Evolutionary conservation across 2,888 invertebrate genomes (phyloP), one percentile per base, ranked within the genome.

Genomic region (Cantharis nigra): DNA sequence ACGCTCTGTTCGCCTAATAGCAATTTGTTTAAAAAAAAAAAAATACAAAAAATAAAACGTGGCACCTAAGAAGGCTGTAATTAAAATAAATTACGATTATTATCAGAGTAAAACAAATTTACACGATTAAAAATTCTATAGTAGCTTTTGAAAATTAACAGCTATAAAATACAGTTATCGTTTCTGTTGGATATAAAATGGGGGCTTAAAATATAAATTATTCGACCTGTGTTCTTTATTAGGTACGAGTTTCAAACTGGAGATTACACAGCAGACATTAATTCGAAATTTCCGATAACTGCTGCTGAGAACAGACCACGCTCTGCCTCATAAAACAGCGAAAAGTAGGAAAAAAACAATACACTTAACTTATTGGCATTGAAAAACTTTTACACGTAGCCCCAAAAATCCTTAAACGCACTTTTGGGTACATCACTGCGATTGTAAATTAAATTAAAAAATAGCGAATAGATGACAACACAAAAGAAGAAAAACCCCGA

Each of bases 251-350:
- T 81, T 77, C 79, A 82, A 83, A 82, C 82, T 82, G 83, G 85
- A 85, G 84, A 85, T 84, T 85, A 83, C 84, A 83, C 85, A 85
- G 86, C 84, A 83, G 83, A 82, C 85, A 85, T 86, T 85, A 86
- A 85, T 85, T 85, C 83, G 81, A 79, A 85, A 85, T 84, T 85
- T 85, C 83, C 84, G 83, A 86, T 85, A 84, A 74, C 78, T 79
- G 79, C 80, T 75, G 76, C 75, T 64, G 64, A 49, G 69, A 18
- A 63, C 72, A 33, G 33, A 64, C 63, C 63, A 69, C 73, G 80
- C 78, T 80, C 69, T 77, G 78, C 74, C 80, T 80, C 81, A 77
- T 80, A 80, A 82, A 80, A 81, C 80, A 82, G 26, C 26, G 65
- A 67, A 67, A 67, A 78, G 78, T 72, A 70, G 74, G 75, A 80